A percentile compares a stretch with the other conserved stretches of the same genome.
Conservation (phyloP, 2,113 vertebrate species). For the Hemiscyllium ocellatum region DNA sequence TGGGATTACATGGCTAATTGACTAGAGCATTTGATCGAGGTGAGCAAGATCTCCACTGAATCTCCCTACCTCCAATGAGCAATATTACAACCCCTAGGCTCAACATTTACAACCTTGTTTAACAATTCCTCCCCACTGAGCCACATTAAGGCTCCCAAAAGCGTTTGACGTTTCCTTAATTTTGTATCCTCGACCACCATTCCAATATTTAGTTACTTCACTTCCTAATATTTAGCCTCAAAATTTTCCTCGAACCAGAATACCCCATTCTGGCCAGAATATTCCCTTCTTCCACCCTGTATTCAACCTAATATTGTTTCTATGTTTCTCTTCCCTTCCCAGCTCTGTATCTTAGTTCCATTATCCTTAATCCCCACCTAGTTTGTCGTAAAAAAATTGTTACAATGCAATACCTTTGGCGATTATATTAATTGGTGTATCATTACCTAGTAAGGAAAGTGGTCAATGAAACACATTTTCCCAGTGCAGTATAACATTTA, state of each 20-base stretch:
- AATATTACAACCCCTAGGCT: not conserved
- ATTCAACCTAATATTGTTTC: not conserved
- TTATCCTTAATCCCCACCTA: not conserved
- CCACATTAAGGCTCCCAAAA: not conserved
- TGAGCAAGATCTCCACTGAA: not conserved
- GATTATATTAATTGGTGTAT: not conserved
- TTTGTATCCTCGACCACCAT: not conserved
- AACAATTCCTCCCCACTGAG: not conserved
- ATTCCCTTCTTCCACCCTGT: not conserved
- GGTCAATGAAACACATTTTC: not conserved
- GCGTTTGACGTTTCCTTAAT: not conserved
- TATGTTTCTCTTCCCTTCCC: not conserved
- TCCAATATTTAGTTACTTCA: not conserved
- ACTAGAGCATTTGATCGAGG: too few relatives aligned
- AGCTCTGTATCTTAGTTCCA: not conserved
- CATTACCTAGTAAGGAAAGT: not conserved
- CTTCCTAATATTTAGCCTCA: not conserved
- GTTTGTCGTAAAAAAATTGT: not conserved
- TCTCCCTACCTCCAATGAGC: not conserved
- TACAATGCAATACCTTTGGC: not conserved
- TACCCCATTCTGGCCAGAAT: not conserved
- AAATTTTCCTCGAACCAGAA: not conserved
- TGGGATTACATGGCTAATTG: too few relatives aligned
- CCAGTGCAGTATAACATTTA: not conserved
- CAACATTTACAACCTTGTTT: not conserved